These are phyloP conservation scores for Strigamia maritima DNA, from an alignment of 2,888 invertebrate species.

Conservation along the genomic window DNA sequence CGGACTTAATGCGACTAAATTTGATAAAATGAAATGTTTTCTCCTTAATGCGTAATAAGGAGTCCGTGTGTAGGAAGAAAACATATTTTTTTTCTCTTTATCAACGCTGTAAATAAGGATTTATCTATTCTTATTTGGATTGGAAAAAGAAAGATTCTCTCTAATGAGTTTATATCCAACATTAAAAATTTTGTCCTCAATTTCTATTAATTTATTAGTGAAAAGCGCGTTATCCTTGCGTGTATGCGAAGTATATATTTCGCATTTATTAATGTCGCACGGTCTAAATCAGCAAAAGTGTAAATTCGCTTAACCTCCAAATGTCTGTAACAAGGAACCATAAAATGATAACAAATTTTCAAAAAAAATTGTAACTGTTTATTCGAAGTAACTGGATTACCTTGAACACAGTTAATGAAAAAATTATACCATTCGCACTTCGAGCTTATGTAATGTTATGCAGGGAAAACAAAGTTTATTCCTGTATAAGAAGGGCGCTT, in stretches of 20 bases:
- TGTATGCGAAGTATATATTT: not conserved
- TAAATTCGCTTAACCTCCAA: slow-evolving; percentile 24
- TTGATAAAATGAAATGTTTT: not conserved
- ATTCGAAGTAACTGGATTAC: not conserved
- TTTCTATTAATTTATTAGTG: not conserved
- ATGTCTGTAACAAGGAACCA: not conserved
- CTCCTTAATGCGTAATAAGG: not conserved
- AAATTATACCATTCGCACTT: slow-evolving; percentile 1
- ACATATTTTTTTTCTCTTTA: not conserved
- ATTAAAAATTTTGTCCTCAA: slow-evolving; percentile 6
- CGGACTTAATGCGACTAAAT: not conserved
- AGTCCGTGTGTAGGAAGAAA: not conserved
- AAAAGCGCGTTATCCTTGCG: slow-evolving; percentile 8
- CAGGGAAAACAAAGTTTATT: not conserved
- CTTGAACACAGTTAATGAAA: not conserved
- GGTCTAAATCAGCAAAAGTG: not conserved
- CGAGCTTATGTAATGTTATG: not conserved
- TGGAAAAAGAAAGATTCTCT: not conserved
- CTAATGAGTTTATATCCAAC: not conserved
- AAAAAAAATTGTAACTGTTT: not conserved
- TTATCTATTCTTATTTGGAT: not conserved
- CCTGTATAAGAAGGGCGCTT: not conserved
- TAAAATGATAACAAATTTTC: not conserved
- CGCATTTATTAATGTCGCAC: slow-evolving; percentile 12
- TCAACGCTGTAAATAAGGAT: not conserved